phyloP scores from a whole-genome alignment of 2,888 invertebrate species.

The Julus scanicus region DNA sequence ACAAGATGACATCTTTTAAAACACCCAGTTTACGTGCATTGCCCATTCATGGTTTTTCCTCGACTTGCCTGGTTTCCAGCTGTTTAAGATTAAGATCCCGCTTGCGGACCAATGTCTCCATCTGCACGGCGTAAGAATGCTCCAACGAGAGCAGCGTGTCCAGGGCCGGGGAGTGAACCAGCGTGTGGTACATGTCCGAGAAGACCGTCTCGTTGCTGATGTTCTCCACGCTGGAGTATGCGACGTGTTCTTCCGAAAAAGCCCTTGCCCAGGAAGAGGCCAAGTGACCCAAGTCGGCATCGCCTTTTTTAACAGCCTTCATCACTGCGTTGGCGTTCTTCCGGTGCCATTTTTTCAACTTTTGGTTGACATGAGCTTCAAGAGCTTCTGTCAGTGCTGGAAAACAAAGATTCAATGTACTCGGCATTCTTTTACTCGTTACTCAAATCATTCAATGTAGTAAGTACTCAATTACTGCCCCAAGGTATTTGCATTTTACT shows the following conservation, averaged over 20 bases:
- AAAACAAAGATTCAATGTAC: neutral
- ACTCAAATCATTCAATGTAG: no score
- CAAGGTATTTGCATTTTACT: no score
- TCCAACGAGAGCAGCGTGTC: constrained; percentile 90
- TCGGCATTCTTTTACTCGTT: no score
- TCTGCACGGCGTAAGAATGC: constrained; percentile 84
- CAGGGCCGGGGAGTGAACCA: constrained; percentile 86
- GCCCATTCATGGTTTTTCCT: neutral
- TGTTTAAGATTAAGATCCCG: constrained; percentile 64
- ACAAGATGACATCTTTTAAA: neutral
- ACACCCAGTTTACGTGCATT: neutral
- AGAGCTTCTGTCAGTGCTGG: constrained; percentile 1
- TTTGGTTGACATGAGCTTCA: neutral
- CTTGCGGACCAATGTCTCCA: constrained; percentile 79
- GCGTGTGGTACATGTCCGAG: constrained; percentile 83
- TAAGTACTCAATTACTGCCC: no score
- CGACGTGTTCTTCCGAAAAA: constrained; percentile 75
- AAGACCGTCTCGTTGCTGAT: constrained; percentile 88
- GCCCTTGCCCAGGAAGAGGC: constrained; percentile 24
- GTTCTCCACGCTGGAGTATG: constrained; percentile 83
- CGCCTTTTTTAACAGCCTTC: neutral
- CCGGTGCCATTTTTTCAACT: neutral
- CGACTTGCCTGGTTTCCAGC: constrained; percentile 63
- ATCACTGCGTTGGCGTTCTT: neutral
- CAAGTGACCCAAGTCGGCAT: neutral